Base-by-base conservation (phyloP, 2,888 invertebrate species). In the Hirtodrosophila trivittata region DNA sequence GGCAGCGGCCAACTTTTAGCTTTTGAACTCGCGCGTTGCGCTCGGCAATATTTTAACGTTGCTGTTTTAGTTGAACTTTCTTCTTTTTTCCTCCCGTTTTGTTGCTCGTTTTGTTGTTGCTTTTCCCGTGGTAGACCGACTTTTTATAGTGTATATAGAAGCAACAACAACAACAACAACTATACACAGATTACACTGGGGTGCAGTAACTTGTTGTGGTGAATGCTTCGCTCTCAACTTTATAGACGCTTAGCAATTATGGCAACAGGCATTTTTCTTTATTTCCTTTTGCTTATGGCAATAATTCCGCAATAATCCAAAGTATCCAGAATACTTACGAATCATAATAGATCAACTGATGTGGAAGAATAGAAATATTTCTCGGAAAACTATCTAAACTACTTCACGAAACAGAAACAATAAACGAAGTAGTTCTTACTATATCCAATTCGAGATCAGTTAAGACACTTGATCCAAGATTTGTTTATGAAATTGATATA, bases 181-280 rank as follows among this genome's bases (percentile, higher is more conserved):
- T 38, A 16, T 45, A 21, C 18, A 21, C 5, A 49, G 43, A 47
- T 41, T 57, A n/a, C 56, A 43, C 70, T 64, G 45, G 75, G 58
- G 75, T 55, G 66, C 60, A 37, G 59, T 72, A 59, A 66, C 78
- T 82, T 77, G 68, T 78, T 72, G 77, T 71, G 71, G 67, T 50
- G 38, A 58, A 47, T 39, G 43, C 52, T 37, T 38, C 47, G 62
- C 62, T 55, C 49, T 51, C 51, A 86, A 86, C 68, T 80, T 80
- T 75, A 75, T 64, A 69, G 84, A 68, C 64, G 84, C 73, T 72
- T 51, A 65, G 81, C 84, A 72, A 80, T 86, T 78, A 86, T 64
- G 76, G 80, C 67, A 78, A 86, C 60, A 69, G 66, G 55, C 66
- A 63, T 77, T 77, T 66, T 62, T 62, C 5, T 21, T 21, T 21